These are phyloP conservation scores for Boloria euphrosyne DNA, from an alignment of 2,888 invertebrate genomes.

Conservation along the genomic window DNA sequence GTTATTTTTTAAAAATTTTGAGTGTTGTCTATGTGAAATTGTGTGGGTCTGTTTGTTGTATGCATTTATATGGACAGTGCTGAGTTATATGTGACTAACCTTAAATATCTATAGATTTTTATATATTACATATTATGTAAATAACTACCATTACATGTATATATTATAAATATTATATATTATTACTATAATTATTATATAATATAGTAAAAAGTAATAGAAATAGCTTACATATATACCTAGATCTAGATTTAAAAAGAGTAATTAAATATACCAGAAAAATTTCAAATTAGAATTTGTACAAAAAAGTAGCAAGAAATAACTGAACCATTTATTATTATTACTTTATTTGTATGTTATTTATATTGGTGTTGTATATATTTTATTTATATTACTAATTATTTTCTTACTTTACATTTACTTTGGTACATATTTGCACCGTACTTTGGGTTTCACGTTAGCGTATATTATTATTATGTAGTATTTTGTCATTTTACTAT, in stretches of 20 bases:
- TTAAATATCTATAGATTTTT: neutral
- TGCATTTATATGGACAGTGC: neutral
- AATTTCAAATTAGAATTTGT: neutral
- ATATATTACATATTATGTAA: conserved; percentile 12
- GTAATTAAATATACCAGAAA: neutral
- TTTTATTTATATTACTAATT: conserved; percentile 1
- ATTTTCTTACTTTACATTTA: conserved; percentile 2
- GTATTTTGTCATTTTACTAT: neutral
- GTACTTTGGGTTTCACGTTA: conserved; percentile 11
- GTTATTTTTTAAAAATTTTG: neutral
- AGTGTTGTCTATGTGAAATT: neutral
- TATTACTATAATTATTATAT: too few relatives aligned
- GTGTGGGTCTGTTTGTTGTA: conserved; percentile 10
- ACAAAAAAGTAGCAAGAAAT: neutral
- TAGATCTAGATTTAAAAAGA: conserved; percentile 5
- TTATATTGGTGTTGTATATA: conserved; percentile 12
- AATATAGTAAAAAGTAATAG: neutral
- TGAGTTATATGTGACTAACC: conserved; percentile 10
- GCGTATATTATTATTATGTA: neutral
- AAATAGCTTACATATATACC: neutral
- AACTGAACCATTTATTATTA: neutral
- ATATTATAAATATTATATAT: conserved; percentile 4
- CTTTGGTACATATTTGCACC: conserved; percentile 2
- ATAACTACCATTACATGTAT: conserved; percentile 6
- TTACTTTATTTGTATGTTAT: neutral